These are phyloP conservation scores for Erythrolamprus reginae DNA, from an alignment of 2,113 vertebrate species.

Conservation along the genomic window DNA sequence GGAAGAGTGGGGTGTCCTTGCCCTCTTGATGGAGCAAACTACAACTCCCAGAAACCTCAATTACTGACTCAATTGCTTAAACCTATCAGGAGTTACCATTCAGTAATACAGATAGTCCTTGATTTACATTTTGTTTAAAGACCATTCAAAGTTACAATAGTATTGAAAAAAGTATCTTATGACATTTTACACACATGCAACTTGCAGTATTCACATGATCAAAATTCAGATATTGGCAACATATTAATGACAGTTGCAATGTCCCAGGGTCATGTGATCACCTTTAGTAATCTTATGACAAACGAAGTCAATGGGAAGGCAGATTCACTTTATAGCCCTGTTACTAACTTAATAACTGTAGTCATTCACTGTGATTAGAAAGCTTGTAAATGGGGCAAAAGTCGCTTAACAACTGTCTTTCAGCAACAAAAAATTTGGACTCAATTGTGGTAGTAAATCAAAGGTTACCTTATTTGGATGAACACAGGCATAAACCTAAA, in stretches of 20 bases:
- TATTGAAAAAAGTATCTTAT: neutral
- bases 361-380: neutral
- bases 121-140: neutral
- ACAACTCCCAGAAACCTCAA: neutral
- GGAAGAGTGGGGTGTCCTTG: neutral
- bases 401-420: neutral
- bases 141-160: neutral
- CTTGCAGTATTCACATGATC: neutral
- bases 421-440: neutral
- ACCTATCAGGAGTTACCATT: neutral
- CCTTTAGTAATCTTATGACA: neutral
- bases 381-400: neutral
- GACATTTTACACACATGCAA: neutral
- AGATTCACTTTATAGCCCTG: neutral
- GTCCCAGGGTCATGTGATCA: neutral
- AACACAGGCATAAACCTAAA: neutral
- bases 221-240: neutral
- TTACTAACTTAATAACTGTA: neutral
- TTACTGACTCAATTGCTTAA: neutral
- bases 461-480: neutral
- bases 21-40: neutral
- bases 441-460: neutral
- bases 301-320: neutral
- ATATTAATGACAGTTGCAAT: neutral
- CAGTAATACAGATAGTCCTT: neutral